These are phyloP conservation scores for Pogona vitticeps DNA, from an alignment of 2,113 vertebrate species.

Conservation along the genomic window DNA sequence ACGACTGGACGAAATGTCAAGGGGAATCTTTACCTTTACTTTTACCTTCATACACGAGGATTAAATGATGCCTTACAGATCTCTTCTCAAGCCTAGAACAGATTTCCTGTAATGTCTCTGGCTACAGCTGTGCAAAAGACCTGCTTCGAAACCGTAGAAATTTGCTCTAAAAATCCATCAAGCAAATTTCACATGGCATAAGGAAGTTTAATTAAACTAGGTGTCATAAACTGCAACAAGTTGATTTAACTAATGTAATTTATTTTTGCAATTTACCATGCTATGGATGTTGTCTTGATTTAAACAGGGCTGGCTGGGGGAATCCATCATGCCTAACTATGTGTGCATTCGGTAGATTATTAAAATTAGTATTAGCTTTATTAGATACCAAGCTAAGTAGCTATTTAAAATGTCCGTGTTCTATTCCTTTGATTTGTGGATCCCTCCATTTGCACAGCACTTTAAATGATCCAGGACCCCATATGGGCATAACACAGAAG, in stretches of 20 bases:
- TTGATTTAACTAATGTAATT: constrained; percentile 28
- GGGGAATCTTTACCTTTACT: too few species aligned
- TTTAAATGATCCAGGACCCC: background rate
- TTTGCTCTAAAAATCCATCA: constrained; percentile 3
- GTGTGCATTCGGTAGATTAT: background rate
- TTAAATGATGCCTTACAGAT: too few species aligned
- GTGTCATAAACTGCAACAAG: constrained; percentile 14
- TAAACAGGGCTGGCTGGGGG: background rate
- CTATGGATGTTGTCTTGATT: background rate
- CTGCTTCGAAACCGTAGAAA: background rate
- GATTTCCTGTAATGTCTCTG: background rate
- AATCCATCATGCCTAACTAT: constrained; percentile 16
- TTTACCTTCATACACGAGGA: too few species aligned
- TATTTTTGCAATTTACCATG: constrained; percentile 21
- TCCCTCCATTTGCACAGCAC: background rate
- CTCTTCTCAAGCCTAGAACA: background rate
- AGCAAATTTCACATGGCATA: constrained; percentile 1
- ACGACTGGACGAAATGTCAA: too few species aligned
- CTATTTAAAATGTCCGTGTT: background rate
- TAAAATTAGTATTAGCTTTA: background rate
- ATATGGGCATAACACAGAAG: too few species aligned
- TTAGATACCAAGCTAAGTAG: background rate
- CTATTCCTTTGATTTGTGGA: background rate
- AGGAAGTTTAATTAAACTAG: constrained; percentile 14
- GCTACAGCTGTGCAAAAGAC: background rate